Base-by-base conservation (phyloP, 2,888 invertebrate genomes). In the Drosophila monieri region DNA sequence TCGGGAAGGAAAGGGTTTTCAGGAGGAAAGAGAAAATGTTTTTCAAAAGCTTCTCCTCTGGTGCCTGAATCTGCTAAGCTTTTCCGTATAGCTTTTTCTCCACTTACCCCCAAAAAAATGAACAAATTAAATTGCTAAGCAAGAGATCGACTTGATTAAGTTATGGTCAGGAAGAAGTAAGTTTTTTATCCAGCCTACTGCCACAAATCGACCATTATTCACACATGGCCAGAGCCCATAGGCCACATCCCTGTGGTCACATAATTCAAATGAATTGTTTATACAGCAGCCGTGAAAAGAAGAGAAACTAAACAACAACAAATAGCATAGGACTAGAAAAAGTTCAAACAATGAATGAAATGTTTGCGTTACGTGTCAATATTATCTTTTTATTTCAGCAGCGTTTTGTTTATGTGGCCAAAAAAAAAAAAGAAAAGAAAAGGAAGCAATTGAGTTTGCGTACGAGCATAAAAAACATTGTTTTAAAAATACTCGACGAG, bases 341-440 rank as follows among this genome's bases (percentile, higher is more conserved):
- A 58, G 54, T 60, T 73, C 58, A 80, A 76, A 80, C 69, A 86
- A 79, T 86, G 83, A 86, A 84, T 84, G 86, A 84, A 84, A 77
- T 84, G 83, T 86, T 86, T 83, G 80, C 64, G 68, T 76, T 72
- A 65, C 77, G 65, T 84, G 84, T 86, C 83, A 84, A 86, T 86
- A 74, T 74, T 84, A 60, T 77, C 47, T 71, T 74, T 65, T 60
- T 51, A 61, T 58, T 65, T 70, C 64, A 49, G 30, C 72, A 54
- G 57, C 49, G 39, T 58, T 77, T 79, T 85, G 81, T 83, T 81
- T 81, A 80, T 85, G 76, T 49, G 61, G 55, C 41, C 35, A 39
- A 54, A 54, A 39, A 6, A 44, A 41, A 27, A 62, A 30, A 49
- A 25, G 32, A 30, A 56, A 39, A 51, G 58, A 51, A 76, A 80